A percentile compares a stretch with the other conserved stretches of the same genome.
Conservation (phyloP, 53 echinoderm and acorn worm species). For the Mesocentrotus franciscanus region DNA sequence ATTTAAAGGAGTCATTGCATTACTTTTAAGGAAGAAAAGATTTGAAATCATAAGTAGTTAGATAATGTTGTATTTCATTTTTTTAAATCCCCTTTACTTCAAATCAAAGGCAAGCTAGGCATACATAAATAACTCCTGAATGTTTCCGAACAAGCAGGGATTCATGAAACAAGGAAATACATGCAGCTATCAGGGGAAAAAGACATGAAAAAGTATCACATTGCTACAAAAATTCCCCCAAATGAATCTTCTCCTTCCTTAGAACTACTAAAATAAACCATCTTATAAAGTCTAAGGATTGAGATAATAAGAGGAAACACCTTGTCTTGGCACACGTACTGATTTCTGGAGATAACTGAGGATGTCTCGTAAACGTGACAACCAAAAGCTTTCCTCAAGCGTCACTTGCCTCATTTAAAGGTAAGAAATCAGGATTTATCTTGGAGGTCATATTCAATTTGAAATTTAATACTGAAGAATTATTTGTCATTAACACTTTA, state of each 20-base stretch:
- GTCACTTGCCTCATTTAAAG: neutral
- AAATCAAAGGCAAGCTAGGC: neutral
- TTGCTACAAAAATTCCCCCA: neutral
- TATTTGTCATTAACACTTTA: neutral
- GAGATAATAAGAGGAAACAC: constrained; percentile 53
- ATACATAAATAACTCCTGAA: neutral
- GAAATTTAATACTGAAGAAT: neutral
- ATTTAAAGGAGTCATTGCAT: no score
- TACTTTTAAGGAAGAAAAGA: no score
- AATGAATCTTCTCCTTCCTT: constrained; percentile 3
- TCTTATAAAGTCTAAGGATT: neutral
- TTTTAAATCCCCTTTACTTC: neutral
- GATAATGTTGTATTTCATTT: neutral
- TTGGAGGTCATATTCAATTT: neutral
- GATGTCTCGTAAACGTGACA: constrained; percentile 47
- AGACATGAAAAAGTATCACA: neutral
- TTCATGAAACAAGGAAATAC: neutral
- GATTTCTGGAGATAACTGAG: constrained; percentile 26
- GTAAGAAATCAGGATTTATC: neutral
- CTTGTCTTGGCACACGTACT: constrained; percentile 37
- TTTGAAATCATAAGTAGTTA: neutral
- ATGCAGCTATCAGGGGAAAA: neutral
- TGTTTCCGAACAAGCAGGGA: neutral
- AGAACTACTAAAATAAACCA: constrained; percentile 10
- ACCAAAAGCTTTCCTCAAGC: neutral